Conservation (phyloP, 2,888 invertebrate species). For the Norana najaformis region DNA sequence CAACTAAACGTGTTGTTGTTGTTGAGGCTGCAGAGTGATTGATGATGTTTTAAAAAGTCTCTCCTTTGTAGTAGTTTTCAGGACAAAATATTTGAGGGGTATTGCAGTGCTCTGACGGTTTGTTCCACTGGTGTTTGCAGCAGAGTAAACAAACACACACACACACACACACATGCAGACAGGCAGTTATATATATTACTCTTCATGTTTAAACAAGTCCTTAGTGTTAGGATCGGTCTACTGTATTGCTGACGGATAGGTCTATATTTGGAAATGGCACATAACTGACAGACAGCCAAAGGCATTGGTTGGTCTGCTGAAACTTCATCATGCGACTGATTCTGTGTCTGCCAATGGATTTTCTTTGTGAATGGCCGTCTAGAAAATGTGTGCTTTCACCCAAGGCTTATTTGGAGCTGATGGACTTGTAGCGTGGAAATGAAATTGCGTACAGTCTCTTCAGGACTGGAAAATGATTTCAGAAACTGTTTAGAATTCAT, state of each 20-base stretch:
- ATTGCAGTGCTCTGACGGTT: background rate
- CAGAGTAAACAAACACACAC: background rate
- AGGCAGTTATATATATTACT: background rate
- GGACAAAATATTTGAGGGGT: background rate
- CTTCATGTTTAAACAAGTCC: background rate
- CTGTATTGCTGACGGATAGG: background rate
- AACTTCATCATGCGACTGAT: background rate
- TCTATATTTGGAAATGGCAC: slow-evolving; percentile 8
- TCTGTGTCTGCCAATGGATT: background rate
- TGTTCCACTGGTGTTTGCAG: background rate
- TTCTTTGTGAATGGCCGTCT: background rate
- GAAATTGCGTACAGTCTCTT: background rate
- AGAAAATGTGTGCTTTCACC: slow-evolving; percentile 13
- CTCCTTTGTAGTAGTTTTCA: background rate
- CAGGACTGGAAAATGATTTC: slow-evolving; percentile 2
- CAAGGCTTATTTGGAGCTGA: slow-evolving; percentile 5
- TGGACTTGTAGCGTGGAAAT: background rate
- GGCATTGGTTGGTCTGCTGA: background rate
- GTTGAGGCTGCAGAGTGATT: background rate
- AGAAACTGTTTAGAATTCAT: background rate
- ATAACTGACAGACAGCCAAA: background rate
- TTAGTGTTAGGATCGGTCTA: background rate
- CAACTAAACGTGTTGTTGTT: background rate
- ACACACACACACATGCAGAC: background rate
- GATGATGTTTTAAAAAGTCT: background rate